phyloP scores from a whole-genome alignment of 2,888 invertebrate species.

The Strigamia transsilvanica region DNA sequence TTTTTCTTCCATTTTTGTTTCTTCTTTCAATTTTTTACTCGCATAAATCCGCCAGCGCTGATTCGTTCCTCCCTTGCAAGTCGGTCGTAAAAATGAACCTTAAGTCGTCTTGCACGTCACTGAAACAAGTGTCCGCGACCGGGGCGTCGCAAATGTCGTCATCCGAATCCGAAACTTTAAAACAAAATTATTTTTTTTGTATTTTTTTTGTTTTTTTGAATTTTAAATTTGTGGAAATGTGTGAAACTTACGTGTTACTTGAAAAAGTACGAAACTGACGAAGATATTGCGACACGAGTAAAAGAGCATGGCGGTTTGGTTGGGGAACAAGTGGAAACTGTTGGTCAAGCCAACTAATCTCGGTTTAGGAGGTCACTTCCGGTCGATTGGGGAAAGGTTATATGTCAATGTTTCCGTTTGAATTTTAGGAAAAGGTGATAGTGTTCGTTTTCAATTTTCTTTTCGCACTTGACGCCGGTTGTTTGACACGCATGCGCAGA shows the following conservation, averaged over 20 bases:
- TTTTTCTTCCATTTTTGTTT: background rate
- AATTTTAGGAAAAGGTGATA: background rate
- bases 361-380: conserved; percentile 7
- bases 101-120: conserved; percentile 53
- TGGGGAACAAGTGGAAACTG: background rate
- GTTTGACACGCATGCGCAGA: no score
- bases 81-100: conserved; percentile 50
- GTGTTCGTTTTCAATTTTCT: background rate
- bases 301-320: background rate
- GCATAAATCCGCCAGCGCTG: conserved; percentile 27
- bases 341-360: background rate
- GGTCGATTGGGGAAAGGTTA: background rate
- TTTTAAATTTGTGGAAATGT: background rate
- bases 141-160: conserved; percentile 51
- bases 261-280: background rate
- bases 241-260: background rate
- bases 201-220: no score
- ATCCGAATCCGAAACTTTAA: conserved; percentile 19
- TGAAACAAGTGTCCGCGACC: conserved; percentile 54
- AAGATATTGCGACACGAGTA: background rate
- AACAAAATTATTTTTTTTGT: background rate
- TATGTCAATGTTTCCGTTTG: conserved; percentile 4
- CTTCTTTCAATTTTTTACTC: background rate
- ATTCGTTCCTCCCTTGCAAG: background rate
- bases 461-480: background rate